Evolutionary conservation across 2,888 invertebrate genomes (phyloP), one percentile per base, ranked within the genome.

Genomic region (Yponomeuta plumbellus): DNA sequence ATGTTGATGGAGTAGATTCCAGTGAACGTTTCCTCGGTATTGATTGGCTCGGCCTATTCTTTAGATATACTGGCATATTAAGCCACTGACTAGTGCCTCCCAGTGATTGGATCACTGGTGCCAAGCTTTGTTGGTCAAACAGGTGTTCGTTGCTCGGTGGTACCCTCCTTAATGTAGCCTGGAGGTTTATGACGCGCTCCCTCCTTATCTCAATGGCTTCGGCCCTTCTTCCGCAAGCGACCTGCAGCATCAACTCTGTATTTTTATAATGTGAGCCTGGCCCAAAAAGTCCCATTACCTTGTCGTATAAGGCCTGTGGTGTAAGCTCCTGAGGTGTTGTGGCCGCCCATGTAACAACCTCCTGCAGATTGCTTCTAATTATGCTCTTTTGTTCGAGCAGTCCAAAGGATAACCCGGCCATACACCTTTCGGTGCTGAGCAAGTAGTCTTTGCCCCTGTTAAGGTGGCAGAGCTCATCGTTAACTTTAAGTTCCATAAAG

Each of bases 391-490:
- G 65, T n/a, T 66, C 58, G 3, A 67, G 39, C 17, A 67, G n/a
- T 11, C 64, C 67, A 67, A 69, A 68, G 11, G 67, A 64, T 2
- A 69, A 11, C 4, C 67, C 69, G n/a, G 68, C 68, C 22, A 70
- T n/a, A 21, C 67, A n/a, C 17, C 44, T 21, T 34, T 69, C 69
- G 3, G 69, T 64, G 1, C 67, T 58, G 5, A 67, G 70, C 17
- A 71, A 57, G 64, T 62, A 73, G 52, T 71, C 73, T 40, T 68
- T 71, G 11, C 23, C 40, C 39, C 67, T 72, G 65, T 69, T 70
- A 10, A 71, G 65, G 39, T 71, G 70, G 26, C 70, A 71, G 0
- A 71, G 34, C n/a, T 73, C 69, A 1, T 72, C 70, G 71, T 73
- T 73, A 0, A 68, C 21, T 61, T 70, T 70, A n/a, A 71, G 57